Evolutionary conservation across 2,113 vertebrate genomes (phyloP).

Genomic region (Peromyscus leucopus): DNA sequence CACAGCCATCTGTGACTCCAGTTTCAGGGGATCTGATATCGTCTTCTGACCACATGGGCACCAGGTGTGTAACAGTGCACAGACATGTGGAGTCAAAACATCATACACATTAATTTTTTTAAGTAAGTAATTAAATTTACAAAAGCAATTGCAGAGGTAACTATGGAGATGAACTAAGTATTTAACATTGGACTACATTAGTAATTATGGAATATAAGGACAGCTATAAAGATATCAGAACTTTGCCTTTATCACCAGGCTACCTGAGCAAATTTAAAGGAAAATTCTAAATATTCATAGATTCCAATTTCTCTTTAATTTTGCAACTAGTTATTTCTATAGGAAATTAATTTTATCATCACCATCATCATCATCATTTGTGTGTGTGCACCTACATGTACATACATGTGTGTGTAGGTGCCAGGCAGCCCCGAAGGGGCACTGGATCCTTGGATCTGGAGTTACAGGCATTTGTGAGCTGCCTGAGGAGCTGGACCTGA

Average conservation of each 20-base stretch:
- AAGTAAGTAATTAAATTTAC: background rate
- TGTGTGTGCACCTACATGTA: background rate
- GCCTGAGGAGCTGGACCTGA: background rate
- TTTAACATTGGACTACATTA: background rate
- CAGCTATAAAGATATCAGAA: background rate
- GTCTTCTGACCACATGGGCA: background rate
- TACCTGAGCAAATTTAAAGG: background rate
- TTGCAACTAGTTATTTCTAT: conserved; percentile 18
- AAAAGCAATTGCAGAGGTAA: background rate
- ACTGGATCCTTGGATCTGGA: background rate
- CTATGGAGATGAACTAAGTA: background rate
- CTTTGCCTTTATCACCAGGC: background rate
- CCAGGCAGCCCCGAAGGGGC: background rate
- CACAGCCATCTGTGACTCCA: background rate
- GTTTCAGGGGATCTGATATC: background rate
- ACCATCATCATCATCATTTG: background rate
- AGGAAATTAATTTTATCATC: conserved; percentile 53
- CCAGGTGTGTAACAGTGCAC: background rate
- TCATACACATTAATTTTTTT: background rate
- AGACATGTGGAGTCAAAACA: background rate
- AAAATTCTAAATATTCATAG: background rate
- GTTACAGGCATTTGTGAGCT: background rate
- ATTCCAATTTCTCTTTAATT: background rate
- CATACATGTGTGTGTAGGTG: background rate
- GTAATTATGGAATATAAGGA: background rate